phyloP scores from a whole-genome alignment of 2,113 vertebrate species.

The Phyllostomus hastatus region DNA sequence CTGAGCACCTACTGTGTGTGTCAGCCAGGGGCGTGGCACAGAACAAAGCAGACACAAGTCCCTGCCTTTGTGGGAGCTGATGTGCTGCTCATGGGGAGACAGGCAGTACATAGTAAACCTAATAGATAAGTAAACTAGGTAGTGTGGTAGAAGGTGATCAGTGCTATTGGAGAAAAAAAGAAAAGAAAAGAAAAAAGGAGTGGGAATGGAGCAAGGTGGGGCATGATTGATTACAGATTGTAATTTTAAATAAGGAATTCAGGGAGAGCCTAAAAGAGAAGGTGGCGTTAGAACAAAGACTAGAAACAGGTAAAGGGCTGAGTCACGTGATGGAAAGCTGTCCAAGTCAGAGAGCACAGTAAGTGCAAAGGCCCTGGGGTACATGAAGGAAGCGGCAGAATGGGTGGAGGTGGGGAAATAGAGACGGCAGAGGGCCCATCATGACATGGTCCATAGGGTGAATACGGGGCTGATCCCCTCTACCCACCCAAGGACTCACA shows the following conservation, averaged over 20 bases:
- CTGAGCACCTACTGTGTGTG: not conserved
- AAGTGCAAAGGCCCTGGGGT: not conserved
- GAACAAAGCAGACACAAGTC: not conserved
- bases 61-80: not conserved
- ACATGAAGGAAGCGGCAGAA: not conserved
- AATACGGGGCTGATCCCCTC: too few relatives aligned
- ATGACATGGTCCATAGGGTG: not conserved
- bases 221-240: not conserved
- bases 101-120: not conserved
- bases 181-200: not conserved
- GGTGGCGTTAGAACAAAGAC: not conserved
- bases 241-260: not conserved
- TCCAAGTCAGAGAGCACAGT: not conserved
- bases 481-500: conserved; percentile 12
- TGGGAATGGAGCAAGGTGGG: not conserved
- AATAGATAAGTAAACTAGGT: not conserved
- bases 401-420: too few relatives aligned
- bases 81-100: not conserved
- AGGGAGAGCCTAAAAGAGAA: not conserved
- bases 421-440: not conserved
- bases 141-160: not conserved
- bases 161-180: not conserved
- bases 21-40: not conserved
- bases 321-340: not conserved
- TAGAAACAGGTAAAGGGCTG: not conserved